Evolutionary conservation across 92 coral and sea anemone genomes (phyloP).

Genomic region (Phymanthus crucifer): DNA sequence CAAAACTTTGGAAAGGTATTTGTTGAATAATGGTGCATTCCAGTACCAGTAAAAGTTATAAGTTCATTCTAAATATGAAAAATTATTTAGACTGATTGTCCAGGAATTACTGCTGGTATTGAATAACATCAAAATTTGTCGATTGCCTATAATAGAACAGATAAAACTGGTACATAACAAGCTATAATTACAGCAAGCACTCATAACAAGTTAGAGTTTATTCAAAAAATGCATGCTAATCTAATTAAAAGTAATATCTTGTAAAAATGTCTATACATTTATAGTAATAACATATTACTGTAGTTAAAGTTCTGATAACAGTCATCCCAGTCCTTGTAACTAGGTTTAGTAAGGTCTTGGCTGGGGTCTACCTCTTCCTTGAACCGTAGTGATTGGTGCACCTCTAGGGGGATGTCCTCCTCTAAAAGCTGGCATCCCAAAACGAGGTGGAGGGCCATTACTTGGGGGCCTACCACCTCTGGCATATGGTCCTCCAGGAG

Average conservation of each 20-base stretch:
- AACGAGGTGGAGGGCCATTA: constrained; percentile 36
- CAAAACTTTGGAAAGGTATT: too few species aligned
- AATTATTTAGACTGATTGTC: too few species aligned
- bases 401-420: constrained; percentile 44
- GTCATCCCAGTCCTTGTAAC: not conserved
- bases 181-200: not conserved
- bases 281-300: not conserved
- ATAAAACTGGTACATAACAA: not conserved
- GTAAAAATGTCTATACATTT: not conserved
- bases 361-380: constrained; percentile 37
- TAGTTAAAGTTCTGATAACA: not conserved
- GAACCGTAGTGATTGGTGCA: constrained; percentile 45
- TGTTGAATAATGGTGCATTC: not conserved
- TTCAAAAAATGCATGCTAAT: not conserved
- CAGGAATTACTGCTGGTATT: too few species aligned
- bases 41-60: too few species aligned
- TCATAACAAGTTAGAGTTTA: not conserved
- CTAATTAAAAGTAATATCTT: not conserved
- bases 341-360: constrained; percentile 26
- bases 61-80: too few species aligned
- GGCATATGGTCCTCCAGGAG: constrained; percentile 33
- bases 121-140: too few species aligned
- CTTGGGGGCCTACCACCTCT: constrained; percentile 29
- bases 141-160: too few species aligned
- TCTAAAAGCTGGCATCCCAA: constrained; percentile 41